Conservation (phyloP, 2,113 vertebrate species). For the Terrapene triunguis region DNA sequence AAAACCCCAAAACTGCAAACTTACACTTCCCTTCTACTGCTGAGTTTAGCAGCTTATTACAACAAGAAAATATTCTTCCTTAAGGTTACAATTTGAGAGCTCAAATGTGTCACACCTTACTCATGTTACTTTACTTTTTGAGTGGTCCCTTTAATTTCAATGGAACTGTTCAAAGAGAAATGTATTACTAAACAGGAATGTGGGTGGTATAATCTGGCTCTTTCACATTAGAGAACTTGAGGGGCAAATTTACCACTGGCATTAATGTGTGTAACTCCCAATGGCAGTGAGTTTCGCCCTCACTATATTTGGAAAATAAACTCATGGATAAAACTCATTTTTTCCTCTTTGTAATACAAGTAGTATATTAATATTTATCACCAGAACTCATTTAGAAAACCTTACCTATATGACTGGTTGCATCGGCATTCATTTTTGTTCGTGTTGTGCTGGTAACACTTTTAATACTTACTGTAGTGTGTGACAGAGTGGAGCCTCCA, state of each 20-base stretch:
- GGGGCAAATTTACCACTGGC: background rate
- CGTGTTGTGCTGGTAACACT: background rate
- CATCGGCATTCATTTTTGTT: background rate
- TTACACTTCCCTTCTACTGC: background rate
- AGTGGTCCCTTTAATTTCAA: background rate
- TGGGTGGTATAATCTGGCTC: background rate
- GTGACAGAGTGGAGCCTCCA: constrained; percentile 71
- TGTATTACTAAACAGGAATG: background rate
- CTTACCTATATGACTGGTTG: background rate
- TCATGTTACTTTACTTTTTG: background rate
- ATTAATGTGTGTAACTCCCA: background rate
- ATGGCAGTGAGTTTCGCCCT: background rate
- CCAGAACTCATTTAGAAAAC: background rate
- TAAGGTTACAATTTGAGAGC: background rate
- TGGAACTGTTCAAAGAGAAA: background rate
- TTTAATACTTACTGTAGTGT: constrained; percentile 62
- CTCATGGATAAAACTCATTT: background rate
- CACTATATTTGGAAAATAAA: background rate
- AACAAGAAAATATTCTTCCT: background rate
- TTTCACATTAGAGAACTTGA: background rate
- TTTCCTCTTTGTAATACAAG: background rate
- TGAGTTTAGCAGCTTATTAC: background rate
- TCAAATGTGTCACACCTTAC: background rate
- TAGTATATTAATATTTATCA: background rate
- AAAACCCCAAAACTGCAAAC: background rate